phyloP scores from a whole-genome alignment of 2,888 invertebrate species.

The Spodoptera littoralis region DNA sequence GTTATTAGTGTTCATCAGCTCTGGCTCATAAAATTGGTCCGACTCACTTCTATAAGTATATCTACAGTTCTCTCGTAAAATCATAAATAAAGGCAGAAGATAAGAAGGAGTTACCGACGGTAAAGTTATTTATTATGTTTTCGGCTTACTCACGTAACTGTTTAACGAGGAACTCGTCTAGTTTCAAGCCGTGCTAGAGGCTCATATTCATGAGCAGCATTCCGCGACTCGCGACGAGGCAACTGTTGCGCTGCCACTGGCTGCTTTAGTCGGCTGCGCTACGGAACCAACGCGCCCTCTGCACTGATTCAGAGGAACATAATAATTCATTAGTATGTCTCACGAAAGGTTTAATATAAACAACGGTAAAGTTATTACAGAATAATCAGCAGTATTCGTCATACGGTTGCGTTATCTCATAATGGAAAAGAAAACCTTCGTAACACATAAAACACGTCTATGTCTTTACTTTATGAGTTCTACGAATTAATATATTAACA shows the following conservation, averaged over 20 bases:
- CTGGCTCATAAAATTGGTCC: background rate
- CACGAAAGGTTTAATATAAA: no score
- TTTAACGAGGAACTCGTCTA: no score
- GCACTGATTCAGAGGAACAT: no score
- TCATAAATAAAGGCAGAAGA: constrained; percentile 4
- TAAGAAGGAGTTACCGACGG: constrained; percentile 2
- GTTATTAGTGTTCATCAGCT: background rate
- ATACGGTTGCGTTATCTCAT: constrained; percentile 17
- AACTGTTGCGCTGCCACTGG: no score
- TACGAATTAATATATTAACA: constrained; percentile 19
- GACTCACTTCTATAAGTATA: background rate
- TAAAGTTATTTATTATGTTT: background rate
- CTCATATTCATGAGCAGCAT: no score
- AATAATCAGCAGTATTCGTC: background rate
- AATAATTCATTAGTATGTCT: no score
- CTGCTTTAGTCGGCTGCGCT: no score
- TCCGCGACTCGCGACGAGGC: no score
- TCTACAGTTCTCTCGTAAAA: background rate
- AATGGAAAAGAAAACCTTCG: constrained; percentile 22
- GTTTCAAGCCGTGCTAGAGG: no score
- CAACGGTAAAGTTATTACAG: constrained; percentile 1
- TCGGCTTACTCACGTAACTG: no score
- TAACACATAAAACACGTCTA: constrained; percentile 29
- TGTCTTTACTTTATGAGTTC: constrained; percentile 28
- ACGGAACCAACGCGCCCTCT: no score